Percentiles rank a stretch among this genome's conserved stretches.
Evolutionary conservation across 2,888 invertebrate species (phyloP).

Genomic region (Pomacea canaliculata): DNA sequence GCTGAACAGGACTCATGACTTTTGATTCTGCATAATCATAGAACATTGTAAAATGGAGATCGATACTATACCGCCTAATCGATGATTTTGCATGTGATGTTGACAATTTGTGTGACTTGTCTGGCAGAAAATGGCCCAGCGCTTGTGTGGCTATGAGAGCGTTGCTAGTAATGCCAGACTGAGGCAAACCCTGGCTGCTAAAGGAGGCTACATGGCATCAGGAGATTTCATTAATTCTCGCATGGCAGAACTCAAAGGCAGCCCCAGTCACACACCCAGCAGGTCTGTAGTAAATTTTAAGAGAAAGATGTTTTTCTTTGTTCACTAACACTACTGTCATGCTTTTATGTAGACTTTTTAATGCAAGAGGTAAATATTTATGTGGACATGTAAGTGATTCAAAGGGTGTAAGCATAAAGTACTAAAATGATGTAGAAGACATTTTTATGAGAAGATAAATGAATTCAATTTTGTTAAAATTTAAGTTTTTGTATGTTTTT

Average conservation of each 20-base stretch:
- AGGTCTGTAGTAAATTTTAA: conserved; percentile 9
- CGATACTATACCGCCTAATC: too few species aligned
- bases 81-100: too few species aligned
- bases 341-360: background rate
- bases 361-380: background rate
- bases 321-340: background rate
- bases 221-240: conserved; percentile 56
- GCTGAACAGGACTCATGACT: too few species aligned
- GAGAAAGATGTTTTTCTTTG: background rate
- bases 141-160: conserved; percentile 53
- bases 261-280: conserved; percentile 18
- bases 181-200: conserved; percentile 55
- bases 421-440: too few species aligned
- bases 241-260: conserved; percentile 62
- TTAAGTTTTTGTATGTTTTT: background rate
- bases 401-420: too few species aligned
- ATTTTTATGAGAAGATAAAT: too few species aligned
- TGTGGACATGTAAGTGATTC: background rate
- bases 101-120: too few species aligned
- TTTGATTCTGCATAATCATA: too few species aligned
- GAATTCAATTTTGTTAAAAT: too few species aligned
- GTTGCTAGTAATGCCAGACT: conserved; percentile 57
- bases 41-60: too few species aligned
- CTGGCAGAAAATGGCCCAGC: conserved; percentile 49
- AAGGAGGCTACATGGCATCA: conserved; percentile 57